A percentile compares a stretch with the other conserved stretches of the same genome.
These are phyloP conservation scores for Lepus europaeus DNA, from an alignment of 2,113 vertebrate genomes.

Conservation along the genomic window DNA sequence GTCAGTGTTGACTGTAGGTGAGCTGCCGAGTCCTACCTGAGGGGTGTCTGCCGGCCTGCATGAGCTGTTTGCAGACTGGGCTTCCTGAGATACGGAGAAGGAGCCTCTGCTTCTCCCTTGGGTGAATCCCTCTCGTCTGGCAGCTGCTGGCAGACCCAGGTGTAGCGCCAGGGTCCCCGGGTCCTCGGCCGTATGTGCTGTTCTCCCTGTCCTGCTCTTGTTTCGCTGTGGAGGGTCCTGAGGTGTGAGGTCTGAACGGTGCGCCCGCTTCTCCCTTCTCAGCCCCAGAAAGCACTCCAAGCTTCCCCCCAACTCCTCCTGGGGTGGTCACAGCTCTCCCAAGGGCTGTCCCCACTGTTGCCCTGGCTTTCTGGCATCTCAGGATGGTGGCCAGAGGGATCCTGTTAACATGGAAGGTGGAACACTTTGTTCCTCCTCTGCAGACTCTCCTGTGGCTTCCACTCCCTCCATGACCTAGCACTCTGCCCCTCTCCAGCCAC, in stretches of 20 bases:
- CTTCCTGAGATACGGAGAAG: not conserved
- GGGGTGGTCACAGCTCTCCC: not conserved
- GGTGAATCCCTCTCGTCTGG: accelerated
- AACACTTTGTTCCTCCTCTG: not conserved
- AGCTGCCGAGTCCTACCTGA: accelerated
- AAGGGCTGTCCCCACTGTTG: not conserved
- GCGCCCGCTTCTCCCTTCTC: not conserved
- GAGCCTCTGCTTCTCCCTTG: not conserved
- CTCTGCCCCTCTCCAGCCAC: not conserved
- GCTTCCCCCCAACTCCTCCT: not conserved
- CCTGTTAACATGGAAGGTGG: not conserved
- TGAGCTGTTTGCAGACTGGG: not conserved
- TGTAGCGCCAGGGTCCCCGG: accelerated
- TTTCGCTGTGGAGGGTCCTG: not conserved
- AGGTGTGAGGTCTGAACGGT: accelerated
- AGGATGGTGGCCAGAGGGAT: not conserved
- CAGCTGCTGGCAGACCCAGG: not conserved
- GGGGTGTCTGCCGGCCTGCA: not conserved
- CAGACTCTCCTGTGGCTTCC: not conserved
- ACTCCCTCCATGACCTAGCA: accelerated
- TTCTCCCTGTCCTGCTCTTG: accelerated
- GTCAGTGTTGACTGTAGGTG: not conserved
- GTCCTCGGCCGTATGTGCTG: not conserved
- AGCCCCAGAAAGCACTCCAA: no score
- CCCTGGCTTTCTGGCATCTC: not conserved